Evolutionary conservation across 2,113 vertebrate species (phyloP).

Genomic region (Chionomys nivalis): DNA sequence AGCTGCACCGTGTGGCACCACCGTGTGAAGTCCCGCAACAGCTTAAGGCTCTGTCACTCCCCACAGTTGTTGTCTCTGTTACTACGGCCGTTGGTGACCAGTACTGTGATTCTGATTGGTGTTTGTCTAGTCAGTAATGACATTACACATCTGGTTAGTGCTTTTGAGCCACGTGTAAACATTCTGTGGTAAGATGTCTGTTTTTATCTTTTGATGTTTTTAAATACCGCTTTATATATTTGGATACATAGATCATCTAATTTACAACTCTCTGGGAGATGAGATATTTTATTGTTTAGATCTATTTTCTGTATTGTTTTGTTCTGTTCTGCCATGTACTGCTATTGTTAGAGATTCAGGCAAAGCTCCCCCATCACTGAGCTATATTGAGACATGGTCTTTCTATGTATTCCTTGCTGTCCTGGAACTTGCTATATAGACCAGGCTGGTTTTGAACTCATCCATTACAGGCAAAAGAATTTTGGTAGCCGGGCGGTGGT

Average conservation of each 20-base stretch:
- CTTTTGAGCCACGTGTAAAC: neutral
- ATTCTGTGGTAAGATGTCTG: neutral
- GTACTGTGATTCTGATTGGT: neutral
- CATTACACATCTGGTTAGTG: neutral
- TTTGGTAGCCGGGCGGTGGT: too few species aligned
- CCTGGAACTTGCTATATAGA: neutral
- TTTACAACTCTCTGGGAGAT: conserved; percentile 11
- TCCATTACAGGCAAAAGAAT: neutral
- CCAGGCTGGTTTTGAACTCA: neutral
- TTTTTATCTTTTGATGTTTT: neutral
- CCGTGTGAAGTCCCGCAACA: neutral
- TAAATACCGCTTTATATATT: neutral
- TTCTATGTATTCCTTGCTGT: neutral
- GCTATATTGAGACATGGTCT: neutral
- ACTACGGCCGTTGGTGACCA: fast-evolving
- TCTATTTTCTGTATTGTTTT: neutral
- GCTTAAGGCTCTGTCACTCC: neutral
- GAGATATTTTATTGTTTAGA: neutral
- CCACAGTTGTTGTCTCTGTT: neutral
- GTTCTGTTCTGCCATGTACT: neutral
- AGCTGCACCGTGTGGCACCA: neutral
- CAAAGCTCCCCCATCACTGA: neutral
- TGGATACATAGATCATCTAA: neutral
- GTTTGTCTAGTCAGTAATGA: neutral
- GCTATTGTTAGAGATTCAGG: neutral